Evolutionary conservation across 2,113 vertebrate genomes (phyloP), one percentile per base, ranked within the genome.

Genomic region (Psilopogon haemacephalus): DNA sequence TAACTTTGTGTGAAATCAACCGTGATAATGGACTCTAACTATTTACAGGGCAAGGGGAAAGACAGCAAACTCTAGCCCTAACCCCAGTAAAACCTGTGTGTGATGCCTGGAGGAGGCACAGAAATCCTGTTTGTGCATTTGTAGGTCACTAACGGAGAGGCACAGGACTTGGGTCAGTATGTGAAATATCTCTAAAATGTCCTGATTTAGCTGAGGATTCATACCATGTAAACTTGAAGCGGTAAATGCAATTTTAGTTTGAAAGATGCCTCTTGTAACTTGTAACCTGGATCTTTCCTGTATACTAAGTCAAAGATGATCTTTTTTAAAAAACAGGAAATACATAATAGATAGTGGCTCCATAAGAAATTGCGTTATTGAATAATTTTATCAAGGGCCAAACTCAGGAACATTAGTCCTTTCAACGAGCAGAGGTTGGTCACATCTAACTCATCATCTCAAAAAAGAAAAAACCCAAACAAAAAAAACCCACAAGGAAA

Each of bases 361-460:
- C 62, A 83, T 35, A 26, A 94, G 28, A 44, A 92, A 75, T 78
- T 96, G 62, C 48, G 56, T 83, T 90, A 68, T 84, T 77, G n/a
- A 79, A 59, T 90, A 90, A 94, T 95, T 92, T 78, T 79, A 63
- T 97, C 93, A 94, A 75, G 60, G 71, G 16, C 56, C 55, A 79
- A 94, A 62, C 33, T 67, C 56, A 84, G 85, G 56, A 95, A 75
- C 60, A 90, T 90, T 84, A 88, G 84, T 40, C 52, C 28, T 75
- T 86, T 16, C 40, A 91, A 69, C 10, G 60, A 48, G 19, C 78
- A 91, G 68, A n/a, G 37, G 52, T 30, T 5, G 2, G 23, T 84
- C 42, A 83, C 59, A 87, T 94, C 44, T 73, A 86, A 86, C 94
- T 92, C 7, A 63, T 76, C 75, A 63, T 38, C 60, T 64, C 54